Evolutionary conservation across 2,888 invertebrate species (phyloP).

Genomic region (Volucella bombylans): DNA sequence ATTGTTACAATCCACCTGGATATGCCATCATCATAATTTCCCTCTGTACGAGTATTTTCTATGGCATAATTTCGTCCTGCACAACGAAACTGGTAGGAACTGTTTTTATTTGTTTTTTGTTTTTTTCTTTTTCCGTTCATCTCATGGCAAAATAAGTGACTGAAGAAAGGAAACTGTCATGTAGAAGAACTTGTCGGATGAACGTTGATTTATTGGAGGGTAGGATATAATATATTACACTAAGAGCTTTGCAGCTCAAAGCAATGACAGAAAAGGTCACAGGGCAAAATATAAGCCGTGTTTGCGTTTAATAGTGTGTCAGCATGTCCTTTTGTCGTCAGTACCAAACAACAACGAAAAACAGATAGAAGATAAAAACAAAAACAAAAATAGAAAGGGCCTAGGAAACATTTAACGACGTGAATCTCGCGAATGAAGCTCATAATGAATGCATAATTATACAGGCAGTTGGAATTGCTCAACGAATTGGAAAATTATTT

Average conservation of each 20-base stretch:
- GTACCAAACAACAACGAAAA: background rate
- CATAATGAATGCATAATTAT: conserved; percentile 16
- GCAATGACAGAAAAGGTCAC: conserved; percentile 63
- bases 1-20: conserved; percentile 55
- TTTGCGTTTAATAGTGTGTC: background rate
- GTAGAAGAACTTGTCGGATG: conserved; percentile 49
- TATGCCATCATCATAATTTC: conserved; percentile 49
- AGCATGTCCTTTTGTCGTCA: background rate
- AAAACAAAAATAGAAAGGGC: background rate
- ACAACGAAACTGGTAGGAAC: background rate
- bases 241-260: conserved; percentile 46
- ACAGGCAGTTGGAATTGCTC: conserved; percentile 9
- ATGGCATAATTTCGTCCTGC: conserved; percentile 57
- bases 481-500: conserved; percentile 39
- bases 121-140: background rate
- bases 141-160: conserved; percentile 15
- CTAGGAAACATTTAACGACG: background rate
- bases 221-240: conserved; percentile 58
- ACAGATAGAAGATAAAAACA: background rate
- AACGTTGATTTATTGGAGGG: conserved; percentile 68
- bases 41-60: conserved; percentile 10
- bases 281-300: background rate
- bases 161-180: conserved; percentile 30
- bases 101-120: no score
- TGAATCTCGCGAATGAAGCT: background rate